phyloP scores from a whole-genome alignment of 2,113 vertebrate genomes.

The Shinisaurus crocodilurus region DNA sequence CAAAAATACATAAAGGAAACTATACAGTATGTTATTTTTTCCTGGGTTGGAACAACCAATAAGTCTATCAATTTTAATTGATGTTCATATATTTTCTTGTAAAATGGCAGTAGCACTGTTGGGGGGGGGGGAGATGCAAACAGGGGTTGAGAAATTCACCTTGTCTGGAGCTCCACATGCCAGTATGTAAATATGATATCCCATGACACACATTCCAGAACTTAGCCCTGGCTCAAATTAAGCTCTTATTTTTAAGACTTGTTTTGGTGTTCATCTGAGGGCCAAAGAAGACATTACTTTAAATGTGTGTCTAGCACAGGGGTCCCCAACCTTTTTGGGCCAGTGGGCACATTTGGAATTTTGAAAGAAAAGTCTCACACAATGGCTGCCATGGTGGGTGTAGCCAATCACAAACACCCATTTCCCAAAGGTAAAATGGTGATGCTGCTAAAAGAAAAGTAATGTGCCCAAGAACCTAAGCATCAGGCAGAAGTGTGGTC shows the following conservation, averaged over 20 bases:
- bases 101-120: not conserved
- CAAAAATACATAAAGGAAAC: too few relatives aligned
- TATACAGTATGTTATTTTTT: not conserved
- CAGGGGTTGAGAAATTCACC: not conserved
- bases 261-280: not conserved
- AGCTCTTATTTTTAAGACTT: not conserved
- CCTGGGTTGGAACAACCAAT: not conserved
- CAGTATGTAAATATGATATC: not conserved
- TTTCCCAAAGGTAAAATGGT: too few relatives aligned
- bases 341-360: too few relatives aligned
- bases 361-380: too few relatives aligned
- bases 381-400: too few relatives aligned
- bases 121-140: not conserved
- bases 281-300: not conserved
- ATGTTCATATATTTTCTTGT: not conserved
- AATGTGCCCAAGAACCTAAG: too few relatives aligned
- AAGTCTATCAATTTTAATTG: not conserved
- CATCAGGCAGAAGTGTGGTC: too few relatives aligned
- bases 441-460: too few relatives aligned
- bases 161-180: not conserved
- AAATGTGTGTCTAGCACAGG: too few relatives aligned
- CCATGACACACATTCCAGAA: not conserved
- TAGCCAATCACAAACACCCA: too few relatives aligned
- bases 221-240: not conserved
- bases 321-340: too few relatives aligned